Evolutionary conservation across 2,113 vertebrate species (phyloP), one percentile per base, ranked within the genome.

Genomic region (Triplophysa rosa): DNA sequence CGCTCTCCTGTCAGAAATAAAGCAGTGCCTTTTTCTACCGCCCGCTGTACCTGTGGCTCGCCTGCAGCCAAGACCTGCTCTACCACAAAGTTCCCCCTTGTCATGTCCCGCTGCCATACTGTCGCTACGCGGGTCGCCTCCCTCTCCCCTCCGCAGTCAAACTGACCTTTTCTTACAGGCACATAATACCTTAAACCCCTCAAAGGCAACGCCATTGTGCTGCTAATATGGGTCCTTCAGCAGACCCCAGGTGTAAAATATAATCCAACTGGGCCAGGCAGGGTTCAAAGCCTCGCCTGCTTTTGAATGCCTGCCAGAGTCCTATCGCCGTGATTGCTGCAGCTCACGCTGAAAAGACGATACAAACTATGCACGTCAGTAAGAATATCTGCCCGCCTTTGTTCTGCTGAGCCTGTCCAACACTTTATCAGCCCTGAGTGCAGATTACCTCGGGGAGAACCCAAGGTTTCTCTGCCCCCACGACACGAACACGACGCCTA

Each of bases 321-420:
- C 82, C 82, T 84, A 85, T 84, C 84, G 85, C 84, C 70, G 81
- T 68, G 80, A 88, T 90, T 81, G 87, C 84, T 71, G 71, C 83
- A 88, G 86, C 86, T 91, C 86, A 88, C 75, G 74, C 80, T 85
- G 87, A 90, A 91, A 90, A 90, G 88, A 90, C 89, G 87, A 87
- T 84, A 89, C 87, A 91, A 92, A 90, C 87, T 90, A 89, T 90
- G 87, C 72, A 81, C 87, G 87, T 88, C 87, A 87, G 90, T 88
- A 90, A 93, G 79, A 91, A 91, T 90, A 92, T 91, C 89, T 85
- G 80, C 71, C 68, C 84, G 83, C 85, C 89, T 89, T 93, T 92
- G 90, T 92, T 83, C 87, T 83, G 83, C 87, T 82, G 86, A 90
- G 84, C 89, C 90, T 89, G 91, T 92, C 90, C 90, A 92, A 92